phyloP scores from a whole-genome alignment of 92 coral and sea anemone genomes.

The Isaurus tuberculatus region DNA sequence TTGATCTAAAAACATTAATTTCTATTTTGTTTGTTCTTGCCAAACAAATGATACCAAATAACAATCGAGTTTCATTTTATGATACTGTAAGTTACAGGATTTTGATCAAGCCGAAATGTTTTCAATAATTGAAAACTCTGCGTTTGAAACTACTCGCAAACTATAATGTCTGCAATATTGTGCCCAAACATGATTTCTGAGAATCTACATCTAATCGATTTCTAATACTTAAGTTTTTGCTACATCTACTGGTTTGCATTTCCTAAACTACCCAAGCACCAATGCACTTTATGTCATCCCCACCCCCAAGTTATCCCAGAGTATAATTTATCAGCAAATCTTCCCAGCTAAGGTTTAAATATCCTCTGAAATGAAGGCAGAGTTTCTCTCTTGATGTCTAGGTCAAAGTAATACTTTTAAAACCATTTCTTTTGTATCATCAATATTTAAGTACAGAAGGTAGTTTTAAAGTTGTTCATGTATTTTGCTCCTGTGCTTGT shows the following conservation, averaged over 20 bases:
- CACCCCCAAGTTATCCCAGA: neutral
- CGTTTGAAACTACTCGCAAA: neutral
- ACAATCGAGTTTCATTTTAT: neutral
- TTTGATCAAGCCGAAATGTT: neutral
- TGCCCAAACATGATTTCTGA: neutral
- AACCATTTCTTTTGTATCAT: neutral
- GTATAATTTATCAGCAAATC: neutral
- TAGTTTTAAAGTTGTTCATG: neutral
- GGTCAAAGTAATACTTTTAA: neutral
- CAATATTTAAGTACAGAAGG: too few relatives aligned
- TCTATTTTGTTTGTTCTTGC: neutral
- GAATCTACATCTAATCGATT: neutral
- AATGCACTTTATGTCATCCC: neutral
- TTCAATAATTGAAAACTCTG: neutral
- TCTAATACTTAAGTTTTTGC: neutral
- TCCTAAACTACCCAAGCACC: neutral
- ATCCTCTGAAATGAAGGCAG: neutral
- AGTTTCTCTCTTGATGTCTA: neutral
- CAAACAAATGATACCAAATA: neutral
- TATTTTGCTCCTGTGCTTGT: neutral
- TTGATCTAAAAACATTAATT: neutral
- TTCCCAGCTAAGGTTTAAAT: neutral
- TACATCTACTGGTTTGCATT: neutral
- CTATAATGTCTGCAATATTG: conserved; percentile 4
- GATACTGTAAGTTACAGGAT: neutral